Conservation (phyloP, 2,113 vertebrate species). For the Equus quagga region DNA sequence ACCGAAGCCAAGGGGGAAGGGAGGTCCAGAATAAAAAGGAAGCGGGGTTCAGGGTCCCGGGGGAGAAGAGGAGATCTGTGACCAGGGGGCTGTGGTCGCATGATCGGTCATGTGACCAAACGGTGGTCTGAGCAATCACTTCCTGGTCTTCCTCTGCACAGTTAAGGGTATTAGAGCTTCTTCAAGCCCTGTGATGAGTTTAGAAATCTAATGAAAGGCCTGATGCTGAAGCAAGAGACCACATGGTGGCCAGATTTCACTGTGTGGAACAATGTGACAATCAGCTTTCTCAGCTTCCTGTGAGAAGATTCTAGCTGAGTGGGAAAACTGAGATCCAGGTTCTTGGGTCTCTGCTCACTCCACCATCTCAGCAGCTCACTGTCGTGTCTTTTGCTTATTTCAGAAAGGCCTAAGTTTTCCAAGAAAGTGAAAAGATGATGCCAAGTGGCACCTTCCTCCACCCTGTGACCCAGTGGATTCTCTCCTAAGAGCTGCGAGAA, state of each 20-base stretch:
- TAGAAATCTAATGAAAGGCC: not conserved
- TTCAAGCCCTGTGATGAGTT: not conserved
- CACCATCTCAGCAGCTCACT: not conserved
- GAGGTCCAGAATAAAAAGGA: not conserved
- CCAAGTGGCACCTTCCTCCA: not conserved
- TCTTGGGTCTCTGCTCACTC: not conserved
- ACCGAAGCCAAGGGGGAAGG: not conserved
- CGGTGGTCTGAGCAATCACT: not conserved
- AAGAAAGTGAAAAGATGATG: conserved; percentile 36
- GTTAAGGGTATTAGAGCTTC: not conserved
- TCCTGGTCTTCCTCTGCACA: not conserved
- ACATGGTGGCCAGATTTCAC: not conserved
- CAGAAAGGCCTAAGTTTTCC: not conserved
- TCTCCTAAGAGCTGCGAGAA: conserved; percentile 78
- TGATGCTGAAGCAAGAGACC: not conserved
- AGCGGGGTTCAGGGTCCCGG: not conserved
- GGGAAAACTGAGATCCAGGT: not conserved
- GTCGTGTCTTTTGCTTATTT: conserved; percentile 3
- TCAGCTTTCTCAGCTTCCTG: not conserved
- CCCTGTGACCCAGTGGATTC: not conserved
- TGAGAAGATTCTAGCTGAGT: not conserved
- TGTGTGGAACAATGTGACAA: not conserved
- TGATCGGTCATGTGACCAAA: not conserved
- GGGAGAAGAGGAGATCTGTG: not conserved
- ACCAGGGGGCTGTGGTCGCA: not conserved